phyloP scores from a whole-genome alignment of 1,140 invertebrate genomes.

The Sitodiplosis mosellana region DNA sequence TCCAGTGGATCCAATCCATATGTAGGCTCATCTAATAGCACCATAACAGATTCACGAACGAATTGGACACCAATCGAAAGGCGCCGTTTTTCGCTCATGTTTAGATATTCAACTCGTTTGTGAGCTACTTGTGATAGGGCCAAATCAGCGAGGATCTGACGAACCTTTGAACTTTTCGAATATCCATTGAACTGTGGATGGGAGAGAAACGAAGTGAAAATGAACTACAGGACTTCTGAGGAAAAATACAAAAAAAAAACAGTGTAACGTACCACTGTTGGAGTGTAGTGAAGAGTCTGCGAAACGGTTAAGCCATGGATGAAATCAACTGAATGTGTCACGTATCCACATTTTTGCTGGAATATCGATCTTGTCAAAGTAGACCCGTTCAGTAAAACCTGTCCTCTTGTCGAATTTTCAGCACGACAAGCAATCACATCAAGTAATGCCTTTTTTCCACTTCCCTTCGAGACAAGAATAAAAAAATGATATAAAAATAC shows the following conservation, averaged over 20 bases:
- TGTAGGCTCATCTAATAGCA: slow-evolving; percentile 78
- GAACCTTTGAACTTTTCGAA: slow-evolving; percentile 50
- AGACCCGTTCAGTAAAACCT: slow-evolving; percentile 69
- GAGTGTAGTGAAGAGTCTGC: slow-evolving; percentile 65
- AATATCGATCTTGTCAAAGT: slow-evolving; percentile 63
- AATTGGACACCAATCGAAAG: slow-evolving; percentile 73
- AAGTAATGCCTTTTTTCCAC: slow-evolving; percentile 73
- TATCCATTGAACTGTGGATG: slow-evolving; percentile 41
- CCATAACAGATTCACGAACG: slow-evolving; percentile 75
- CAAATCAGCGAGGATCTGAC: slow-evolving; percentile 75
- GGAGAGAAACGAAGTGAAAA: not conserved
- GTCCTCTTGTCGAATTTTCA: slow-evolving; percentile 53
- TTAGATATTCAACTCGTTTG: slow-evolving; percentile 56
- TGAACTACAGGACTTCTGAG: not conserved
- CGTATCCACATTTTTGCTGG: slow-evolving; percentile 66
- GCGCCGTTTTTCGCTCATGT: slow-evolving; percentile 64
- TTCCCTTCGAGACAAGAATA: slow-evolving; percentile 33
- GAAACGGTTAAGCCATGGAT: slow-evolving; percentile 68
- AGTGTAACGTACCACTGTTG: slow-evolving; percentile 41
- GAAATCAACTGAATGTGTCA: slow-evolving; percentile 63
- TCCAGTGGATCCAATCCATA: slow-evolving; percentile 79
- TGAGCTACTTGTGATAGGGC: slow-evolving; percentile 72
- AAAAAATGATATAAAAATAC: not conserved
- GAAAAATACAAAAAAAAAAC: no score
- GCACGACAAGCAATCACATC: slow-evolving; percentile 74